These are phyloP conservation scores for Boleophthalmus pectinirostris DNA, from an alignment of 2,113 vertebrate genomes.

Conservation along the genomic window DNA sequence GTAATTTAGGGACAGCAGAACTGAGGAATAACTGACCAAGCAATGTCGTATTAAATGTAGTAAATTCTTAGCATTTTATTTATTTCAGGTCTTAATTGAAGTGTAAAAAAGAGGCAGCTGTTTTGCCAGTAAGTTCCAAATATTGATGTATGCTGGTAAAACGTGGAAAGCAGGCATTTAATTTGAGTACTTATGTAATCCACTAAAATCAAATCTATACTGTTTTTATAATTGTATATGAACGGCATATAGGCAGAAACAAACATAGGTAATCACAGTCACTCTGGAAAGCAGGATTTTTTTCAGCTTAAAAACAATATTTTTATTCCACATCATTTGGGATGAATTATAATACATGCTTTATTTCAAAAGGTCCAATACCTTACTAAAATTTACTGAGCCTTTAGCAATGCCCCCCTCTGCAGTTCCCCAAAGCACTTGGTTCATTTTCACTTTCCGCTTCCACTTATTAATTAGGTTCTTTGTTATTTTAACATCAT, in stretches of 20 bases:
- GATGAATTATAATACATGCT: neutral
- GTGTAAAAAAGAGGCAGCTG: neutral
- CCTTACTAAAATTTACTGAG: neutral
- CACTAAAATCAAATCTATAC: neutral
- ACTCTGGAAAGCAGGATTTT: neutral
- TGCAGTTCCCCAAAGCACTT: too few relatives aligned
- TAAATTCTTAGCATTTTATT: neutral
- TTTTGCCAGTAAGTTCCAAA: neutral
- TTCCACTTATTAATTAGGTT: neutral
- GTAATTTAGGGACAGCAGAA: neutral
- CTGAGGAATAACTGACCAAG: neutral
- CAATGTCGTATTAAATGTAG: neutral
- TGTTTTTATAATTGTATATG: neutral
- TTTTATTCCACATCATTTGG: neutral
- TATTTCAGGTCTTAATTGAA: neutral
- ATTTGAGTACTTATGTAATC: conserved; percentile 4
- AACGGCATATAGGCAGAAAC: neutral
- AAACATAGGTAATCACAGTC: neutral
- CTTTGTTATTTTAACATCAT: neutral
- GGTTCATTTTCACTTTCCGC: too few relatives aligned
- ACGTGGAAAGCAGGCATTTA: neutral
- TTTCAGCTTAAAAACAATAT: neutral
- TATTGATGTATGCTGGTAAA: neutral
- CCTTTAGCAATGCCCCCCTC: neutral
- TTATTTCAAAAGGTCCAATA: neutral